Base-by-base conservation (phyloP, 2,113 vertebrate species). In the Siniperca knerii region DNA sequence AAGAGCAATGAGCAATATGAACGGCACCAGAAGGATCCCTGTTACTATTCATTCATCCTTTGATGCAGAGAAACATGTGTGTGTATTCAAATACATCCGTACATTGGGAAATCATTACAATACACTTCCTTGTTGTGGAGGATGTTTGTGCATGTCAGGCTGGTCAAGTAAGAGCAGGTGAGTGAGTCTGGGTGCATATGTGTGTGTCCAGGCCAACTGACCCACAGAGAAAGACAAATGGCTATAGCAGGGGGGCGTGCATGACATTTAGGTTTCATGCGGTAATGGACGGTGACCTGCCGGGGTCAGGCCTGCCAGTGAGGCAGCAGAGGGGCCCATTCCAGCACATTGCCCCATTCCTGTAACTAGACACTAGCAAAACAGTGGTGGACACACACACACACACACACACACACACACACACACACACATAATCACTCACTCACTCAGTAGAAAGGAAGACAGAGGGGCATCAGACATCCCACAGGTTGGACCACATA, bases 231-330 rank as follows among this genome's bases (percentile, higher is more conserved):
- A 94, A 93, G 93, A 95, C 93, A 95, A 93, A 95, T 93, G 92
- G 88, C 79, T 86, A 23, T 83, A 85, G 90, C 90, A 78, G 92
- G 93, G 46, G 91, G 93, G 89, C 54, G 33, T 58, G 88, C 88
- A 84, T 93, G 92, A 94, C 94, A 92, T 94, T 92, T 92, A 83
- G 91, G 92, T 88, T 94, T 93, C 92, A 88, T 89, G 91, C 72
- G 88, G 91, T 95, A 95, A 95, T 95, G 93, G 87, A 92, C 66
- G 55, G 25, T 93, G 94, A 95, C 95, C 94, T 81, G 83, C 52
- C 15, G 84, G 76, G 95, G 94, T 95, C 94, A 94, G 74, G 54
- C 81, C 87, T 90, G 90, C 90, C 88, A 93, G 86, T 79, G 42
- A 87, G 89, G 86, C 78, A 80, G 88, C 73, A 72, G 70, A 82